phyloP scores from a whole-genome alignment of 2,113 vertebrate genomes.

The Elanoides forficatus region DNA sequence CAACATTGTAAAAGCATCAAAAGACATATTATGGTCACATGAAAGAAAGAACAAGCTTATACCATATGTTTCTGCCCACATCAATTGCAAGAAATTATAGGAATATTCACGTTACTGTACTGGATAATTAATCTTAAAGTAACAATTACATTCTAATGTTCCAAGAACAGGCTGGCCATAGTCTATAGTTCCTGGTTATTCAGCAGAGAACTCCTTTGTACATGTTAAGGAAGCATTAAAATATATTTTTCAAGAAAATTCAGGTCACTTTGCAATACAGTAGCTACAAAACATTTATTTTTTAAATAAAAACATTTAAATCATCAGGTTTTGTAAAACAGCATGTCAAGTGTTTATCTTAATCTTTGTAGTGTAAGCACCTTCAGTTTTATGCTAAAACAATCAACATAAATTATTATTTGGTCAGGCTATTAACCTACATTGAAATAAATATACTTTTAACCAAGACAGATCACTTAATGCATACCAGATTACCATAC shows the following conservation, averaged over 20 bases:
- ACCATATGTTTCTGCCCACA: neutral
- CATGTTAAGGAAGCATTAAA: neutral
- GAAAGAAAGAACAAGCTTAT: neutral
- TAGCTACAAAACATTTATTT: constrained; percentile 56
- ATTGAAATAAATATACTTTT: constrained; percentile 63
- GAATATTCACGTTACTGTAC: neutral
- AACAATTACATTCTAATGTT: neutral
- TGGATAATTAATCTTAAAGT: neutral
- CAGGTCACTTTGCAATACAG: neutral
- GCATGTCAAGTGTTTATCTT: constrained; percentile 26
- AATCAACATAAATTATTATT: constrained; percentile 55
- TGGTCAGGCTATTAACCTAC: constrained; percentile 3
- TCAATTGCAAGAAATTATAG: neutral
- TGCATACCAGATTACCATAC: neutral
- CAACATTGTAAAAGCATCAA: neutral
- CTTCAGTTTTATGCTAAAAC: constrained; percentile 38
- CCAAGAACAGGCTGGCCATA: neutral
- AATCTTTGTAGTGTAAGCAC: constrained; percentile 50
- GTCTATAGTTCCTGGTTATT: neutral
- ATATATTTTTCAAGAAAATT: constrained; percentile 13
- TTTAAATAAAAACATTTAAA: constrained; percentile 68
- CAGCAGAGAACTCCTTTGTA: neutral
- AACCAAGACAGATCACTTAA: constrained; percentile 13
- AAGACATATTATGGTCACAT: neutral
- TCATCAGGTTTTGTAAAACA: constrained; percentile 60